phyloP scores from a whole-genome alignment of 2,113 vertebrate species.

The Syngnathus floridae region DNA sequence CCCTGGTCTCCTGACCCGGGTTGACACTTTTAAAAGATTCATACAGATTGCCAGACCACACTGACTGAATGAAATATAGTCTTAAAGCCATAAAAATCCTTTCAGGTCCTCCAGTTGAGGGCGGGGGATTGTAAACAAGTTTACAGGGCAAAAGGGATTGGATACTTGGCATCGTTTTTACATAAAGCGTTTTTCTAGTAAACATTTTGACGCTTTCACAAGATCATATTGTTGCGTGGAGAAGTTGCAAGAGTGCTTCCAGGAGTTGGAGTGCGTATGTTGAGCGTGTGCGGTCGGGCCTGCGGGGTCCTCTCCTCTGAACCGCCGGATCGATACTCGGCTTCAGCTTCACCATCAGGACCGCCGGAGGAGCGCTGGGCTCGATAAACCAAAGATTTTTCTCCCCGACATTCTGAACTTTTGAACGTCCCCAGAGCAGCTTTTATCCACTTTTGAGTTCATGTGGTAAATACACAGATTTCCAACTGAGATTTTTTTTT shows the following conservation, averaged over 20 bases:
- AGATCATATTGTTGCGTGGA: neutral
- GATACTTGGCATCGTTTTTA: too few relatives aligned
- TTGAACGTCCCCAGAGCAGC: neutral
- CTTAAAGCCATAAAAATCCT: neutral
- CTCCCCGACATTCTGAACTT: slow-evolving; percentile 11
- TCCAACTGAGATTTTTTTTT: too few relatives aligned
- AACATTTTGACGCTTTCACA: neutral
- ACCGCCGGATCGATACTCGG: slow-evolving; percentile 16
- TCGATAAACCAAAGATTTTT: slow-evolving; percentile 35
- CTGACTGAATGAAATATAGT: neutral
- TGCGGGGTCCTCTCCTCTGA: slow-evolving; percentile 17
- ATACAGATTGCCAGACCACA: neutral
- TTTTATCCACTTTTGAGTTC: neutral
- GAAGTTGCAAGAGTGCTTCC: neutral
- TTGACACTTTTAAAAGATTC: neutral
- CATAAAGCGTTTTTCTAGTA: neutral
- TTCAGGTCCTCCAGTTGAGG: neutral
- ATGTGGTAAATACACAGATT: neutral
- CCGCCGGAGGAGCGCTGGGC: slow-evolving; percentile 8
- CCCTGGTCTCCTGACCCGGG: neutral
- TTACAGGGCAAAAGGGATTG: neutral
- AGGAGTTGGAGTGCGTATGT: neutral
- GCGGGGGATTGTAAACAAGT: neutral
- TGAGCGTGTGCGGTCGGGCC: slow-evolving; percentile 5
- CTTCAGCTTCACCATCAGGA: slow-evolving; percentile 10